These are phyloP conservation scores for Mastomys coucha DNA, from an alignment of 2,113 vertebrate genomes.

Conservation along the genomic window DNA sequence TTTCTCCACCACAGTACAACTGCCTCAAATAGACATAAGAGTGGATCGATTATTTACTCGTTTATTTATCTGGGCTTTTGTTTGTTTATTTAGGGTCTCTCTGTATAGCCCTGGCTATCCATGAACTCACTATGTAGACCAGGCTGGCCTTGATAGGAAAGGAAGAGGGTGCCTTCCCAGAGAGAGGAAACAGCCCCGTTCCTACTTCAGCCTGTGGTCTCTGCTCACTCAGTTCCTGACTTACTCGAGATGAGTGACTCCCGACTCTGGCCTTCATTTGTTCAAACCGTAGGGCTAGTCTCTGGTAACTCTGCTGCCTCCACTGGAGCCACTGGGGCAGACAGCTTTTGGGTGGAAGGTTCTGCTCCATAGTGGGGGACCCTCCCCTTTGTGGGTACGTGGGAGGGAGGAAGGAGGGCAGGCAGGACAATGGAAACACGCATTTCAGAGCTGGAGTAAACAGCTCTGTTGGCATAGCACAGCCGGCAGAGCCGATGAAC, in stretches of 20 bases:
- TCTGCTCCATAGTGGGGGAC: background rate
- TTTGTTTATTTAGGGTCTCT: background rate
- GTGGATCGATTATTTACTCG: background rate
- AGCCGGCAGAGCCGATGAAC: constrained; percentile 49
- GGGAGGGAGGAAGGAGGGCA: constrained; percentile 22
- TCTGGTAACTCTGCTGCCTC: background rate
- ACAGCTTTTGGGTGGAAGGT: background rate
- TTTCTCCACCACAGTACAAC: background rate
- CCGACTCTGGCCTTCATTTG: background rate
- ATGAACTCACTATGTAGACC: background rate
- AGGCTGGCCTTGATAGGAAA: background rate
- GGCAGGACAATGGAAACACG: background rate
- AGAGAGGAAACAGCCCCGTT: background rate
- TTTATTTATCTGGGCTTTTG: background rate
- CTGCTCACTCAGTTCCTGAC: background rate
- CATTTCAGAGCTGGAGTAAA: constrained; percentile 58
- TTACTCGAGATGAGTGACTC: background rate
- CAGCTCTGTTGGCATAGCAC: constrained; percentile 31
- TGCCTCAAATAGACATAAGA: background rate
- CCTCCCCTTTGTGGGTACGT: constrained; percentile 36
- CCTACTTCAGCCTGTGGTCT: background rate
- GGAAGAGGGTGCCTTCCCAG: background rate
- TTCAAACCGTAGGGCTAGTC: background rate
- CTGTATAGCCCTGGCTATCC: background rate
- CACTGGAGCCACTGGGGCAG: background rate